Conservation (phyloP, 1,140 invertebrate genomes). For the Atta cephalotes region DNA sequence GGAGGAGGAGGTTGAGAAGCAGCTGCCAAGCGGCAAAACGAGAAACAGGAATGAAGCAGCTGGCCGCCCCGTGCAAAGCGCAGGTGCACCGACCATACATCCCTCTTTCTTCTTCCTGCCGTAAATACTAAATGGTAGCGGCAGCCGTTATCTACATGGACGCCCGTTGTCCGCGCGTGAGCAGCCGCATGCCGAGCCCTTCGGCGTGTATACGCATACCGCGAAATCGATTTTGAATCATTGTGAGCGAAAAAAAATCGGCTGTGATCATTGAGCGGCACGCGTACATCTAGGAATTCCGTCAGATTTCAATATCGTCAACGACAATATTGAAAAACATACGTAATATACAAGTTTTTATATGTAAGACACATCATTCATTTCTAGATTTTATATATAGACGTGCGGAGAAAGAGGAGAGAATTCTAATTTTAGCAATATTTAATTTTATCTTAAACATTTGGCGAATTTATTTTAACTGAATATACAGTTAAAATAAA, state of each 20-base stretch:
- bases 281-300: conserved; percentile 38
- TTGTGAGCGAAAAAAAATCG: conserved; percentile 41
- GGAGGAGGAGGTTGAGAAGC: conserved; percentile 72
- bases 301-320: neutral
- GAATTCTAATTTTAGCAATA: neutral
- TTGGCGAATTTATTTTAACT: neutral
- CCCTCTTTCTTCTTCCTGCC: conserved; percentile 55
- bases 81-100: conserved; percentile 77
- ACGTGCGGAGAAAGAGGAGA: neutral
- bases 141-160: conserved; percentile 56
- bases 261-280: conserved; percentile 8
- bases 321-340: neutral
- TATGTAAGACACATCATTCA: neutral
- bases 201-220: conserved; percentile 8
- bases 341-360: neutral
- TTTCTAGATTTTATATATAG: neutral
- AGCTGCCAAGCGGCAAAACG: conserved; percentile 83
- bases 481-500: neutral
- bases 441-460: conserved; percentile 24
- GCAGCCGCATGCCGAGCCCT: conserved; percentile 17
- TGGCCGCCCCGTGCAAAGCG: conserved; percentile 71
- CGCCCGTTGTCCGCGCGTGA: conserved; percentile 45
- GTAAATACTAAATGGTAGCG: conserved; percentile 62
- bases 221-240: conserved; percentile 36
- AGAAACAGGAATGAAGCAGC: conserved; percentile 77